Conservation (phyloP, 2,797 vertebrate species). For the Poecile montanus region DNA sequence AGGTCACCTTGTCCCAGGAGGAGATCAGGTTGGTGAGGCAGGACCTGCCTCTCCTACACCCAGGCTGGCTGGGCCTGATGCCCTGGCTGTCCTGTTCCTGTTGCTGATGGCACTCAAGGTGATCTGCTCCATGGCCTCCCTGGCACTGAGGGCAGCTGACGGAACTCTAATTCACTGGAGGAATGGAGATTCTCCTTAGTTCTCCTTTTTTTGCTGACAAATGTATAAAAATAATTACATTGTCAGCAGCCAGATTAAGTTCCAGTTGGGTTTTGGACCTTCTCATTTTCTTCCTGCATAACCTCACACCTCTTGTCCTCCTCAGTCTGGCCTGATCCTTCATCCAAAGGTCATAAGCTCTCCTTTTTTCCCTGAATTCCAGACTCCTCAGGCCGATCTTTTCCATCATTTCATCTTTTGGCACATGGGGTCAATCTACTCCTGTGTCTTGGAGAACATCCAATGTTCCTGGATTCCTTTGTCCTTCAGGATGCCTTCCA, state of each 20-base stretch:
- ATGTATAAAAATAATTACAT: neutral
- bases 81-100: neutral
- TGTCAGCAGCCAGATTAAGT: neutral
- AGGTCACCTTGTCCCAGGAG: neutral
- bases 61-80: neutral
- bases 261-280: neutral
- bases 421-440: neutral
- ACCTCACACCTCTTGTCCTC: neutral
- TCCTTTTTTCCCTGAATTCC: neutral
- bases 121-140: neutral
- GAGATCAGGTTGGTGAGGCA: neutral
- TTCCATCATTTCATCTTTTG: neutral
- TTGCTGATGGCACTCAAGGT: neutral
- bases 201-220: neutral
- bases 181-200: neutral
- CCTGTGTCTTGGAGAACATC: neutral
- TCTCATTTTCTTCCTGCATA: neutral
- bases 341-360: neutral
- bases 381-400: neutral
- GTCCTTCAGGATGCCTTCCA: neutral
- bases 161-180: neutral
- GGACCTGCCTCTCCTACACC: neutral
- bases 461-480: neutral
- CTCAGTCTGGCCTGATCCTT: neutral
- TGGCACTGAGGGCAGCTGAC: neutral